phyloP scores from a whole-genome alignment of 1,140 invertebrate genomes.

The Solenopsis invicta region DNA sequence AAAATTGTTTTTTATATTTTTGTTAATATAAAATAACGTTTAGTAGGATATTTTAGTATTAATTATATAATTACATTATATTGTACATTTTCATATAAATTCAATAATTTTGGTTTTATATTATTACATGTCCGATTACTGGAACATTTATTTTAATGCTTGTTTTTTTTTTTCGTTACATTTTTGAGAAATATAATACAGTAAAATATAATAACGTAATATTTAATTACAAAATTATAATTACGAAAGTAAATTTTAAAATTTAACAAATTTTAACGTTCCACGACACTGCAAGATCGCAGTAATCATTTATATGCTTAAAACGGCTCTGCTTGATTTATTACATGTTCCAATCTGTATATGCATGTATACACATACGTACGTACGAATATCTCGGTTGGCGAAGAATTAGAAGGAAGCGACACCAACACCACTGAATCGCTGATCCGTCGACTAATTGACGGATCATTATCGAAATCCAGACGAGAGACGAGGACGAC shows the following conservation, averaged over 20 bases:
- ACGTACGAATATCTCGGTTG: neutral
- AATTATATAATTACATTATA: too few relatives aligned
- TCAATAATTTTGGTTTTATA: too few relatives aligned
- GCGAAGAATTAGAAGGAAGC: constrained; percentile 18
- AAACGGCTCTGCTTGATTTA: neutral
- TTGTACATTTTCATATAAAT: too few relatives aligned
- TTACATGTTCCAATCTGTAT: neutral
- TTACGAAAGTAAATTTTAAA: neutral
- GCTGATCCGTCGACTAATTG: constrained; percentile 72
- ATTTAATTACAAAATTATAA: neutral
- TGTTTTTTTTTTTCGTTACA: neutral
- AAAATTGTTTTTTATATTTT: too few relatives aligned
- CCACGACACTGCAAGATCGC: neutral
- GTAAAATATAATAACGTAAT: neutral
- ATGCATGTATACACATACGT: too few relatives aligned
- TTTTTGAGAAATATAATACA: neutral
- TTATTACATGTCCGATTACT: too few relatives aligned
- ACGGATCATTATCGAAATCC: constrained; percentile 67
- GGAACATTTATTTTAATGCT: neutral
- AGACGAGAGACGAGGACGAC: constrained; percentile 44
- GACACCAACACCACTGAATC: constrained; percentile 31
- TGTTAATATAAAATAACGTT: too few relatives aligned
- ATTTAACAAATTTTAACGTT: neutral
- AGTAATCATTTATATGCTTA: neutral
- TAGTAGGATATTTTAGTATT: too few relatives aligned